Evolutionary conservation across 2,797 vertebrate species (phyloP), one percentile per base, ranked within the genome.

Genomic region (Chelidonichthys spinosus): DNA sequence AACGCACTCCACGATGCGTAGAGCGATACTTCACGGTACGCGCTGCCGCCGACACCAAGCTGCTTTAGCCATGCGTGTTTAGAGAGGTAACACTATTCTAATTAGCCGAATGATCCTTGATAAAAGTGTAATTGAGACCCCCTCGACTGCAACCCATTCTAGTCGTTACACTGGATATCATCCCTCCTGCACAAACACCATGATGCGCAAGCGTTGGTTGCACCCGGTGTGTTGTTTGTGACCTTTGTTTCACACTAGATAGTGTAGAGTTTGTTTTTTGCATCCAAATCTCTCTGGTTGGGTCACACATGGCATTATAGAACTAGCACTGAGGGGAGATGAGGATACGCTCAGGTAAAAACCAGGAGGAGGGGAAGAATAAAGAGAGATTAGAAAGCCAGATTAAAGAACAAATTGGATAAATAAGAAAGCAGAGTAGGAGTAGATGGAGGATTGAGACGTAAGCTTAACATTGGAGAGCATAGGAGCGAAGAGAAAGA

Each of bases 91-190:
- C 79, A 64, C 69, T 72, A 83, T 78, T 74, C 70, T 84, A 88
- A 90, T 93, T 90, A 88, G 74, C 76, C 71, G 74, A 70, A 76
- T 71, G 75, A 88, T 87, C 75, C 79, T 78, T 84, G 74, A 87
- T 85, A 83, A 88, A 67, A 87, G 76, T 72, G 59, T 69, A 79
- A 81, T 63, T 54, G 76, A 89, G 81, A 84, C 83, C 76, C 84
- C 76, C 84, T 89, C 54, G 40, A 72, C 77, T 85, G 75, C 40
- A 79, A 70, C 9, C 18, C 65, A 84, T 80, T 87, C 87, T 82
- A 69, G 63, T 9, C 15, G 77, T 84, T 75, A 74, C 18, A 13
- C 18, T 54, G 43, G 69, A 78, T 76, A 76, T 78, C 63, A 62
- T 37, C 36, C 35, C 35, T 9, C 61, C 47, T 77, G 73, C 62